Evolutionary conservation across 2,797 vertebrate genomes (phyloP).

Genomic region (Meda fulgida): DNA sequence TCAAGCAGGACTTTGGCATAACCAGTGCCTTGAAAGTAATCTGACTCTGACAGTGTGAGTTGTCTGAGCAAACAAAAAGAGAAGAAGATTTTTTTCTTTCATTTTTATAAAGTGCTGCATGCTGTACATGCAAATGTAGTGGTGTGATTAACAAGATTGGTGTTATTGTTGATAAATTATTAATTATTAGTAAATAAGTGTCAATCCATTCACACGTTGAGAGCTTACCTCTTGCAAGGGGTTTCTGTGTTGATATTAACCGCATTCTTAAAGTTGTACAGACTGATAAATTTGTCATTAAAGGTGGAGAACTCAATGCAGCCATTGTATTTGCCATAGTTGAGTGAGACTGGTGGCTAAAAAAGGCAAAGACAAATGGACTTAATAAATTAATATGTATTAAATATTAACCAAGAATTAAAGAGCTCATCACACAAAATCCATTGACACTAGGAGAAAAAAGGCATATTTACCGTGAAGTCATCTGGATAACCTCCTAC

Average conservation of each 20-base stretch:
- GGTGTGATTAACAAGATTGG: neutral
- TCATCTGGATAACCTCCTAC: constrained; percentile 77
- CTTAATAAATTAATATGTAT: neutral
- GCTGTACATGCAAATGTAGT: neutral
- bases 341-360: constrained; percentile 85
- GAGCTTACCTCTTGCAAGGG: constrained; percentile 78
- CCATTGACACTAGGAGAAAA: neutral
- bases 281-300: constrained; percentile 86
- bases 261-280: constrained; percentile 88
- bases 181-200: neutral
- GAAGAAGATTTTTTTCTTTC: neutral
- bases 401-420: neutral
- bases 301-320: constrained; percentile 90
- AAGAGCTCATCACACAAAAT: neutral
- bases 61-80: constrained; percentile 65
- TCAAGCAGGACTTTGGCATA: constrained; percentile 63
- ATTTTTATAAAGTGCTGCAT: neutral
- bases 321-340: constrained; percentile 83
- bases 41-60: neutral
- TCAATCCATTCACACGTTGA: neutral
- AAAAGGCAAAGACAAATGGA: neutral
- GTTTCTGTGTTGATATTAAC: constrained; percentile 61
- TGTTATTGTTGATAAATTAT: neutral
- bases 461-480: constrained; percentile 74
- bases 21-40: constrained; percentile 76